Evolutionary conservation across 1,140 invertebrate species (phyloP).

Genomic region (Conus betulinus): DNA sequence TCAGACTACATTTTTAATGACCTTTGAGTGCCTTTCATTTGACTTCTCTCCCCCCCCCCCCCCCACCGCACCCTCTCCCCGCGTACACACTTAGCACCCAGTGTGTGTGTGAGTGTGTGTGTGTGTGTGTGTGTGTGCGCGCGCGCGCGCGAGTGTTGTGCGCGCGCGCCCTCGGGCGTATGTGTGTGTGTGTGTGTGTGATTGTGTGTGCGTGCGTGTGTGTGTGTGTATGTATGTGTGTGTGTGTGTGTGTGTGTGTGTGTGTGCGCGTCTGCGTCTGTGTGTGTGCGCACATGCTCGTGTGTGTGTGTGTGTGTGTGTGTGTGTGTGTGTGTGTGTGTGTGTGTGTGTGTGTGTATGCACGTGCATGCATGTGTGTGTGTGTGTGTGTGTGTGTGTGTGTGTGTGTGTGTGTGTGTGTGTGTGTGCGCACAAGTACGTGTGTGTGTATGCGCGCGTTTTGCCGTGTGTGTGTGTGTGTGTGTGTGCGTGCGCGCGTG

Average conservation of each 20-base stretch:
- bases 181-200: background rate
- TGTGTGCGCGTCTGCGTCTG: background rate
- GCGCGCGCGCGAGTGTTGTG: background rate
- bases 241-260: slow-evolving; percentile 10
- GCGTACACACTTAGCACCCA: no score
- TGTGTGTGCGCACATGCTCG: background rate
- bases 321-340: background rate
- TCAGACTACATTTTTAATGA: no score
- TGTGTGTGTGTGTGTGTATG: background rate
- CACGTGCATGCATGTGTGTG: background rate
- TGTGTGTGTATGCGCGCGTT: background rate
- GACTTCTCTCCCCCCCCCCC: no score
- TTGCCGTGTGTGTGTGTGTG: no score
- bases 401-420: background rate
- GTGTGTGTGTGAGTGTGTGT: background rate
- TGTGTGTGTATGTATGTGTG: background rate
- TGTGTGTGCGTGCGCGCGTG: background rate
- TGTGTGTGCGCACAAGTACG: background rate
- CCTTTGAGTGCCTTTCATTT: no score
- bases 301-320: background rate
- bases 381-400: background rate
- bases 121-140: background rate
- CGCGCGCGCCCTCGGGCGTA: background rate
- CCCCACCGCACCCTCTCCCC: no score
- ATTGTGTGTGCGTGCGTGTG: background rate